These are phyloP conservation scores for Notothenia rossii DNA, from an alignment of 2,113 vertebrate species.

Conservation along the genomic window DNA sequence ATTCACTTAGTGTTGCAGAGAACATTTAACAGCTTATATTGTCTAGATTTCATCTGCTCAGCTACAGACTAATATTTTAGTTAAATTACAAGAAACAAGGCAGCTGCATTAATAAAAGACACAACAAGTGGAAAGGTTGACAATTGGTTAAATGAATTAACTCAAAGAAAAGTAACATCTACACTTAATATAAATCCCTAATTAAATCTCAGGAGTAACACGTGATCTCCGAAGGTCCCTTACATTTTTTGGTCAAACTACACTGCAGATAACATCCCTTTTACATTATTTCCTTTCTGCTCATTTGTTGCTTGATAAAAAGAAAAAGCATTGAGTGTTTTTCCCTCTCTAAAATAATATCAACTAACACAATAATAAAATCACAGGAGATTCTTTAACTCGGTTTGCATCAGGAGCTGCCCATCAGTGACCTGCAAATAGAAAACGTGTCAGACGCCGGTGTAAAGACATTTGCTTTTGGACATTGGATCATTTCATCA, in stretches of 20 bases:
- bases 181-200: slow-evolving; percentile 29
- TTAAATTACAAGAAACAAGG: slow-evolving; percentile 50
- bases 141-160: not conserved
- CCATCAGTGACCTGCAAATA: slow-evolving; percentile 64
- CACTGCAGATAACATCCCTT: slow-evolving; percentile 25
- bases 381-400: slow-evolving; percentile 67
- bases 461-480: not conserved
- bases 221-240: slow-evolving; percentile 28
- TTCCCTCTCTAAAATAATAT: slow-evolving; percentile 75
- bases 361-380: slow-evolving; percentile 69
- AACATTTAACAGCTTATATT: slow-evolving; percentile 34
- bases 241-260: slow-evolving; percentile 43
- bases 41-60: slow-evolving; percentile 25
- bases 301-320: slow-evolving; percentile 57
- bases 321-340: slow-evolving; percentile 62
- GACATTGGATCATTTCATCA: not conserved
- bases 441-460: not conserved
- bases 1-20: slow-evolving; percentile 37
- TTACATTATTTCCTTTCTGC: slow-evolving; percentile 41
- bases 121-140: slow-evolving; percentile 34
- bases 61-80: slow-evolving; percentile 32
- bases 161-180: slow-evolving; percentile 19
- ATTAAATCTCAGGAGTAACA: slow-evolving; percentile 31
- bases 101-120: slow-evolving; percentile 39
- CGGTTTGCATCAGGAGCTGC: slow-evolving; percentile 34